Base-by-base conservation (phyloP, 2,113 vertebrate species). In the Rafetus swinhoei region DNA sequence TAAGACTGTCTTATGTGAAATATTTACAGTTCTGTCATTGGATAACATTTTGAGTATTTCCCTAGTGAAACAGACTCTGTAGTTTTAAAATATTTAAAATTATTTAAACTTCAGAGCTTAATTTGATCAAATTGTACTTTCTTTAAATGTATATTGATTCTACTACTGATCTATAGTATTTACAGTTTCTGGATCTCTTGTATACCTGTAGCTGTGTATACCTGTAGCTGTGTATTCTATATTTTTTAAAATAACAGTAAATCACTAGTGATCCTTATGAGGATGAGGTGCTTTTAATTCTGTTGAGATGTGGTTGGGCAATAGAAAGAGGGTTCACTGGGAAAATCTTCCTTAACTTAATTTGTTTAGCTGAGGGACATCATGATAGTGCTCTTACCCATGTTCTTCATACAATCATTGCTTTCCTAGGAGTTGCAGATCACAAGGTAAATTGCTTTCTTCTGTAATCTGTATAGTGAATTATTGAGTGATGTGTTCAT, bases 301-400 rank as follows among this genome's bases (percentile, higher is more conserved):
- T 84, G 86, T 72, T 1, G 39, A 54, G 19, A 22, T 79, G 15
- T 72, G 25, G 19, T 39, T 69, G 50, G 72, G 27, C 45, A 19
- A 29, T 16, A 15, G n/a, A 15, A 54, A 52, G 81, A 82, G 35
- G 7, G 32, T 77, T 62, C 56, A 14, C 3, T n/a, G 32, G 82
- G 69, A 0, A 82, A 94, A 82, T 92, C 93, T 97, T 85, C 98
- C 98, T 99, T 98, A 98, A 98, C 96, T 74, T 2, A 54, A 25
- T 56, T 95, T 76, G 25, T 93, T 95, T 93, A 99, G 99, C 99
- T 93, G 99, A 99, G 96, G 99, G 99, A 60, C 99, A 99, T 95
- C 99, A 99, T 89, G 99, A 99, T 97, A 99, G 99, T 82, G 99
- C 99, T 72, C 98, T 99, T 84, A 99, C 99, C 57, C 99, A 99